A percentile compares a stretch with the other conserved stretches of the same genome.
These are phyloP conservation scores for Octodonta nipae DNA, from an alignment of 2,888 invertebrate species.

Conservation along the genomic window DNA sequence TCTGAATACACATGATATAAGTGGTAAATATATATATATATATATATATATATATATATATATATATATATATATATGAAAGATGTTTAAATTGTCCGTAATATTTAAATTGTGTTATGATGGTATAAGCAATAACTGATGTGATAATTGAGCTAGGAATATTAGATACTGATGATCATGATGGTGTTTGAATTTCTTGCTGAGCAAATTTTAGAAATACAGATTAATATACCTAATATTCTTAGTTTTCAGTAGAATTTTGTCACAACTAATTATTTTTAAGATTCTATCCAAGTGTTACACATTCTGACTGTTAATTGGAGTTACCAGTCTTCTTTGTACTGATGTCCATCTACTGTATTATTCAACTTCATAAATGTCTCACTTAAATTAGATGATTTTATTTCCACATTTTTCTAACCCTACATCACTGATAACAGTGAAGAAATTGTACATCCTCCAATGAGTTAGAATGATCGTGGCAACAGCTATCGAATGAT, in stretches of 20 bases:
- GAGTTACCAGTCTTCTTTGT: slow-evolving; percentile 20
- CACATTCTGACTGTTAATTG: slow-evolving; percentile 22
- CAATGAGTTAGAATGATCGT: no score
- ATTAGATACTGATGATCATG: slow-evolving; percentile 12
- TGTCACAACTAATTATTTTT: slow-evolving; percentile 8
- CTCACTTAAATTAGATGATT: no score
- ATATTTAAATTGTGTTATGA: no score
- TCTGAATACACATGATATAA: no score
- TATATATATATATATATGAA: not conserved
- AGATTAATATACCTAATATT: slow-evolving; percentile 10
- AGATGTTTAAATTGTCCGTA: no score
- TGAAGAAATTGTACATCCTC: no score
- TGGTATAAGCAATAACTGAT: slow-evolving; percentile 24
- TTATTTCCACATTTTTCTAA: no score
- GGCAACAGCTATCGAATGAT: no score
- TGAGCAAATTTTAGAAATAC: not conserved
- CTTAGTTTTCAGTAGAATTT: slow-evolving; percentile 6
- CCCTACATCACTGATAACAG: no score
- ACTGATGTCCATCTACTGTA: slow-evolving; percentile 23
- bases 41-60: slow-evolving; percentile 15
- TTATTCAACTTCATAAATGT: slow-evolving; percentile 19
- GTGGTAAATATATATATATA: no score
- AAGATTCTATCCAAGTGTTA: slow-evolving; percentile 16
- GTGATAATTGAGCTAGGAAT: slow-evolving; percentile 21
- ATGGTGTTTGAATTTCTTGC: not conserved